These are phyloP conservation scores for Lycia hirtaria DNA, from an alignment of 2,888 invertebrate genomes.

Conservation along the genomic window DNA sequence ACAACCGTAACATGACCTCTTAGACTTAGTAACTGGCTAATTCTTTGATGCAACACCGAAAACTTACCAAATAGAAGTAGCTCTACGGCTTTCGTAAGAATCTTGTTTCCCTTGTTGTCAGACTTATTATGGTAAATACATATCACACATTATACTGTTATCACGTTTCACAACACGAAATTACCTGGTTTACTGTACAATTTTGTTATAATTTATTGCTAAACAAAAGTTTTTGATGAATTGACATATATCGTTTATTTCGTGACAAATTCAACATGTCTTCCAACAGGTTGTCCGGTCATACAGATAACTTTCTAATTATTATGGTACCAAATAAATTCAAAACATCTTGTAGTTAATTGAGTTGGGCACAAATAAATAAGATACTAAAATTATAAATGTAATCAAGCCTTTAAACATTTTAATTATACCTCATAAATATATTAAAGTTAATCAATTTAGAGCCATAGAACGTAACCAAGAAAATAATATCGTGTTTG, in stretches of 20 bases:
- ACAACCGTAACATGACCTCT: conserved; percentile 41
- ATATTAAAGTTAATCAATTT: no score
- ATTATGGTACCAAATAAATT: not conserved
- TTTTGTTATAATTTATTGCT: conserved; percentile 73
- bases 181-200: conserved; percentile 70
- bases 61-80: conserved; percentile 78
- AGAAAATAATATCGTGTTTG: no score
- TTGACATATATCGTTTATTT: conserved; percentile 77
- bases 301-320: conserved; percentile 29
- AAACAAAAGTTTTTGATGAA: conserved; percentile 81
- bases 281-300: conserved; percentile 76
- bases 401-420: no score
- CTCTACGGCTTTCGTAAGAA: conserved; percentile 55
- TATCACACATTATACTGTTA: conserved; percentile 75
- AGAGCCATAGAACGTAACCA: no score
- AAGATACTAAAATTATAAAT: no score
- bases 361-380: no score
- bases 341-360: no score
- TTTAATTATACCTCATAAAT: no score
- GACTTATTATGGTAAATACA: conserved; percentile 67
- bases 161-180: conserved; percentile 70
- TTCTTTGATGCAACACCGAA: conserved; percentile 63
- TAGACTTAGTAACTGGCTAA: conserved; percentile 34
- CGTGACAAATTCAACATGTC: conserved; percentile 83
- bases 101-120: conserved; percentile 62